These are phyloP conservation scores for Psilopogon haemacephalus DNA, from an alignment of 2,113 vertebrate species.

Conservation along the genomic window DNA sequence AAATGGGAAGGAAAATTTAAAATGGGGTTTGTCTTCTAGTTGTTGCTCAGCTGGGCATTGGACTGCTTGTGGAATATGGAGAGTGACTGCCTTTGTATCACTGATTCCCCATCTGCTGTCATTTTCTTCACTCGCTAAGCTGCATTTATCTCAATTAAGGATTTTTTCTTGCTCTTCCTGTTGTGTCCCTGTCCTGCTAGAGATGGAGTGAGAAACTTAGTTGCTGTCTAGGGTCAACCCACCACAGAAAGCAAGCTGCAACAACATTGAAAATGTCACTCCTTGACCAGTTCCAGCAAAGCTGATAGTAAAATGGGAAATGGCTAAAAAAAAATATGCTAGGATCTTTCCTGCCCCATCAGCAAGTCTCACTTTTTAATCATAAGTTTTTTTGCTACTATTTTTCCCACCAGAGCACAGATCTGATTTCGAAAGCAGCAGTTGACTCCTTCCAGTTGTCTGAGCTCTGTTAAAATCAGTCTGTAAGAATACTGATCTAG, in stretches of 20 bases:
- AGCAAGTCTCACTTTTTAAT: neutral
- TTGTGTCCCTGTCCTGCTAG: neutral
- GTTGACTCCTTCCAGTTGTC: neutral
- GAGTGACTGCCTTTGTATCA: neutral
- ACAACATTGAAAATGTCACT: neutral
- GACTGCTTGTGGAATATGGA: neutral
- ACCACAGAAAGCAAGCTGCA: neutral
- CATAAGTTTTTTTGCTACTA: neutral
- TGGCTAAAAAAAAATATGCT: neutral
- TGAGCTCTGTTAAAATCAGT: neutral
- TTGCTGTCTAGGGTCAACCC: neutral
- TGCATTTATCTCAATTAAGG: neutral
- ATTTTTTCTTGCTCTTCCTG: neutral
- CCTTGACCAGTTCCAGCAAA: neutral
- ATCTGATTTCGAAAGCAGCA: neutral
- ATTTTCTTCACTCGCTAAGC: neutral
- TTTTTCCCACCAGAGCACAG: neutral
- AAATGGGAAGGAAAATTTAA: neutral
- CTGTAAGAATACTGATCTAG: neutral
- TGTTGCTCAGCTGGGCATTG: neutral
- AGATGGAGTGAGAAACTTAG: neutral
- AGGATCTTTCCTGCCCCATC: neutral
- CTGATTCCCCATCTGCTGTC: neutral
- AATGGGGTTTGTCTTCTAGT: neutral
- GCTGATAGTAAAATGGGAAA: neutral